Base-by-base conservation (phyloP, 2,113 vertebrate genomes). In the Gobius niger region DNA sequence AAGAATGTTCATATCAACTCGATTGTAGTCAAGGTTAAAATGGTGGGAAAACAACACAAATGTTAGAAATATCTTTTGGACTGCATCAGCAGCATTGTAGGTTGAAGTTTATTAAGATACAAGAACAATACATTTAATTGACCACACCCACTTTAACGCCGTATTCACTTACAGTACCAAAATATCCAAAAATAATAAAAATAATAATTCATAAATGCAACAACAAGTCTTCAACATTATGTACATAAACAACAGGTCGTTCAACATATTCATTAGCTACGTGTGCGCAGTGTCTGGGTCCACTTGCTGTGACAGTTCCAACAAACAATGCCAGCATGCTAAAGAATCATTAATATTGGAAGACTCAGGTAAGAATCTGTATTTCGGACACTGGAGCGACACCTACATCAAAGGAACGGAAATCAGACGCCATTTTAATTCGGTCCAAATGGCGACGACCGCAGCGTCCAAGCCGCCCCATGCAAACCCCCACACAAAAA, bases 401-500 rank as follows among this genome's bases (percentile, higher is more conserved):
- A 41, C 9, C 49, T 53, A 47, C 44, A 46, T 44, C 24, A 14
- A 59, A 44, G 13, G 14, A 46, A 67, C 70, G 66, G 76, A 74
- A 80, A 78, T 72, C 68, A 72, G 86, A 85, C 89, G 89, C 89
- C 89, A 90, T 90, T 88, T 90, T 90, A 84, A 53, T 82, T 77
- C 51, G 47, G 49, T 11, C 64, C 7, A 44, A 15, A 18, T 57
- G 50, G 16, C 40, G 56, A 57, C 68, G 5, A 14, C 44, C n/a
- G 59, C 47, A 15, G 68, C 67, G 49, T 61, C 71, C 67, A 56
- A 24, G 12, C 19, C 65, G 3, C 24, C 24, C 24, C 24, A 34
- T 34, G 24, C 24, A 34, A 62, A 46, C 73, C 51, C 71, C 60
- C 71, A 65, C 75, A 51, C 52, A 49, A 72, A 8, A 54, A 15